Evolutionary conservation across 2,797 vertebrate species (phyloP).

Genomic region (Oophaga sylvatica): DNA sequence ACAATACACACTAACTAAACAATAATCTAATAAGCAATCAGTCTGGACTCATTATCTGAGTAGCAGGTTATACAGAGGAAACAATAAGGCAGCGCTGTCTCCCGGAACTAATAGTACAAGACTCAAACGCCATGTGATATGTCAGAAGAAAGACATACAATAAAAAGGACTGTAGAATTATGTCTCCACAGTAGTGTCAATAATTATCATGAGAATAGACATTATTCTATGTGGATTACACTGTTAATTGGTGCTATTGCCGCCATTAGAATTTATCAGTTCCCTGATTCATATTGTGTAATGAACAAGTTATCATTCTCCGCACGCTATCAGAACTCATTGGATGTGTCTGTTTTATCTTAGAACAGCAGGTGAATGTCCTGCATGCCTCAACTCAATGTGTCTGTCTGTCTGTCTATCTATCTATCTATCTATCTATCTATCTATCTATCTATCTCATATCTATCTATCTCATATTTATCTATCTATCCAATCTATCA

Average conservation of each 20-base stretch:
- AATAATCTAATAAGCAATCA: neutral
- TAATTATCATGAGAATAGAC: neutral
- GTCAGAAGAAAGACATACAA: neutral
- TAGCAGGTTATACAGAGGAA: neutral
- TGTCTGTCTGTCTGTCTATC: too few species aligned
- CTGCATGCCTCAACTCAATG: too few species aligned
- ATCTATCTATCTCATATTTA: neutral
- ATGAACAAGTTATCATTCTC: too few species aligned
- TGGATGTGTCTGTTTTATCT: too few species aligned
- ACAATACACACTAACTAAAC: neutral
- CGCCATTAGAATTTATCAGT: too few species aligned
- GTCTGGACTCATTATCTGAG: neutral
- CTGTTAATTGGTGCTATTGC: too few species aligned
- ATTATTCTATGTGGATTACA: too few species aligned
- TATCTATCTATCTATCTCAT: too few species aligned
- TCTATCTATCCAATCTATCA: neutral
- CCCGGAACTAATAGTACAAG: neutral
- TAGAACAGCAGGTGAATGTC: too few species aligned
- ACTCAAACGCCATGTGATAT: conserved; percentile 21
- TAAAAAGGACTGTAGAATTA: neutral
- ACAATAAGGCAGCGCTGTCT: neutral
- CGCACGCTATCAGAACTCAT: too few species aligned
- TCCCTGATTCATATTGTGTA: too few species aligned
- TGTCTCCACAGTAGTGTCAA: neutral
- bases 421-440: neutral